Conservation (phyloP, 2,888 invertebrate genomes). For the Phengaris arion region DNA sequence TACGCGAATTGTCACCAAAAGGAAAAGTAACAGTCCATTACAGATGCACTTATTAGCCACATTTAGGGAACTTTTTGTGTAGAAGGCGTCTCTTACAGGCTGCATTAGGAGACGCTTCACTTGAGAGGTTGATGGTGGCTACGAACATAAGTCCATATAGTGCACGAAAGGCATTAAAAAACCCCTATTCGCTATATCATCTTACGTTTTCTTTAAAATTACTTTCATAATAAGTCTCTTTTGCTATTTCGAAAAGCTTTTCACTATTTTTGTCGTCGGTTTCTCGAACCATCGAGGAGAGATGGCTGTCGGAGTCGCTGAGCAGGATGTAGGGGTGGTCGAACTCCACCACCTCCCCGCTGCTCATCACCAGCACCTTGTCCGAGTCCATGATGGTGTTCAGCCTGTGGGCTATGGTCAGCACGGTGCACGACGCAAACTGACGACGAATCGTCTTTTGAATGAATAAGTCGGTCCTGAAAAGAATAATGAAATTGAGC, state of each 20-base stretch:
- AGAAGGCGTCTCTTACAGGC: not conserved
- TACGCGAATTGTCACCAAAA: not conserved
- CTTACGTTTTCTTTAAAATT: slow-evolving; percentile 57
- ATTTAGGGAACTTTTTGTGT: not conserved
- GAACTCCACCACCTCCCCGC: slow-evolving; percentile 81
- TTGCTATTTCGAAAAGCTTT: slow-evolving; percentile 69
- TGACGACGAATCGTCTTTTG: slow-evolving; percentile 89
- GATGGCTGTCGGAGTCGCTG: slow-evolving; percentile 72
- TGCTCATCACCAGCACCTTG: slow-evolving; percentile 84
- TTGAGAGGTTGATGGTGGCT: not conserved
- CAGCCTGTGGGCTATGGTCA: slow-evolving; percentile 95
- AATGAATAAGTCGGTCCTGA: slow-evolving; percentile 88
- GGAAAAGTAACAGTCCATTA: not conserved
- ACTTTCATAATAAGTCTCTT: slow-evolving; percentile 62
- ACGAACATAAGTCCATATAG: not conserved
- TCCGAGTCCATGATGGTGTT: slow-evolving; percentile 96
- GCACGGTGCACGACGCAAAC: slow-evolving; percentile 89
- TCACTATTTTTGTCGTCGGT: slow-evolving; percentile 79
- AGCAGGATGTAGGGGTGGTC: slow-evolving; percentile 82
- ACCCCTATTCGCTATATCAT: slow-evolving; percentile 39
- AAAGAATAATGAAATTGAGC: slow-evolving; percentile 30
- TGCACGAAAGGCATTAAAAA: not conserved
- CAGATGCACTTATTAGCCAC: not conserved
- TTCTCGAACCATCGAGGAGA: slow-evolving; percentile 79
- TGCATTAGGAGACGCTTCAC: not conserved